Evolutionary conservation across 2,113 vertebrate genomes (phyloP).

Genomic region (Donacobius atricapilla): DNA sequence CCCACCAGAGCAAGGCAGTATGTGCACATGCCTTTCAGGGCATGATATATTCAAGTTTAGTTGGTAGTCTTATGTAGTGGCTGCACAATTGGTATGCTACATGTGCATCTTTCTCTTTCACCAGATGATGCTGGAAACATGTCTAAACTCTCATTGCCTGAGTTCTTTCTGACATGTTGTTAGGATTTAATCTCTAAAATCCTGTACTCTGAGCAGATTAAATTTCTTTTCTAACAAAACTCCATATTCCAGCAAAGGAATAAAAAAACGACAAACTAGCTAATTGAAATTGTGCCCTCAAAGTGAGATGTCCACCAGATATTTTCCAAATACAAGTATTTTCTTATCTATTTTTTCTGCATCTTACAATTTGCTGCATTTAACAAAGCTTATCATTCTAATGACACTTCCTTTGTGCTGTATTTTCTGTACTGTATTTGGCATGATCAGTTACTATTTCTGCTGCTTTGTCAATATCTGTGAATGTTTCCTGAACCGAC

Average conservation of each 20-base stretch:
- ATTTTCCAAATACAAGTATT: background rate
- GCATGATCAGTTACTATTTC: background rate
- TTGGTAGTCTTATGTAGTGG: background rate
- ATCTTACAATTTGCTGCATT: background rate
- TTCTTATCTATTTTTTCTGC: background rate
- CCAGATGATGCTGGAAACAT: background rate
- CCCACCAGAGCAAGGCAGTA: background rate
- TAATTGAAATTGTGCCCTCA: background rate
- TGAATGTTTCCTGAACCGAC: slow-evolving; percentile 9
- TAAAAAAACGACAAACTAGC: background rate
- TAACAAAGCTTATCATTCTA: background rate
- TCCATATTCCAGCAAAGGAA: background rate
- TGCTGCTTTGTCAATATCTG: background rate
- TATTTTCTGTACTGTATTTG: slow-evolving; percentile 27
- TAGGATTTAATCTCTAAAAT: background rate
- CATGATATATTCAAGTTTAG: background rate
- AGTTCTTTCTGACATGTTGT: background rate
- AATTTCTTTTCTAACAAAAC: background rate
- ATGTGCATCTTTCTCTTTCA: background rate
- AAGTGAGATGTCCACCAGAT: background rate
- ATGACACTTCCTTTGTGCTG: background rate
- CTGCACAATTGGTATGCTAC: background rate
- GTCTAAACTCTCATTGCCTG: background rate
- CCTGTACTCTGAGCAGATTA: background rate
- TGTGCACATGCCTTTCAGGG: background rate